phyloP scores from a whole-genome alignment of 2,797 vertebrate genomes.

The Enteromius fasciolatus region DNA sequence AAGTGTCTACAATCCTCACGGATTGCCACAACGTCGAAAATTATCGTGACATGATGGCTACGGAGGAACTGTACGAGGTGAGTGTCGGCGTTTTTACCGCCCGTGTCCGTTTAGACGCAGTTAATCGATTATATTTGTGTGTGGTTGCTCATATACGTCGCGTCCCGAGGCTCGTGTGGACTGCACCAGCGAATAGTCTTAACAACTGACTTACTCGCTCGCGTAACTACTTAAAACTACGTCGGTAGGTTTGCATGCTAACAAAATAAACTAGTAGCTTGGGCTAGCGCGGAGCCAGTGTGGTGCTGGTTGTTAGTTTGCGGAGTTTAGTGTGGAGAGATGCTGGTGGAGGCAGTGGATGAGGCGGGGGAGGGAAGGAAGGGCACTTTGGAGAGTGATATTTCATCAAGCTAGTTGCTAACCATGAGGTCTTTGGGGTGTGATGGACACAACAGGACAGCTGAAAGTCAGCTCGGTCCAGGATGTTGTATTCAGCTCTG shows the following conservation, averaged over 20 bases:
- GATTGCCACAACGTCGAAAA: constrained; percentile 52
- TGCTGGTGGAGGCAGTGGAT: constrained; percentile 50
- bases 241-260: not conserved
- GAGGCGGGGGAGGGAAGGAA: constrained; percentile 40
- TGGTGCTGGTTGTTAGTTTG: constrained; percentile 28
- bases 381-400: constrained; percentile 43
- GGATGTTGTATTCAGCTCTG: not conserved
- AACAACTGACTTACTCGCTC: constrained; percentile 17
- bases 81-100: constrained; percentile 41
- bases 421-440: constrained; percentile 24
- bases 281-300: not conserved
- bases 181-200: constrained; percentile 2
- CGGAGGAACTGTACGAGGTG: constrained; percentile 79
- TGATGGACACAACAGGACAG: constrained; percentile 19
- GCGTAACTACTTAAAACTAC: not conserved
- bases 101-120: constrained; percentile 24
- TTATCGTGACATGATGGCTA: constrained; percentile 70
- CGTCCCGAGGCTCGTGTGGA: constrained; percentile 25
- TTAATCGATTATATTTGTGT: constrained; percentile 45
- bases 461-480: not conserved
- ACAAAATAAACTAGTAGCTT: constrained; percentile 3
- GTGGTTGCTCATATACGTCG: constrained; percentile 24
- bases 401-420: constrained; percentile 44
- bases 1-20: constrained; percentile 49
- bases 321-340: constrained; percentile 39